Conservation (phyloP, 2,888 invertebrate genomes). For the Diploptera punctata region DNA sequence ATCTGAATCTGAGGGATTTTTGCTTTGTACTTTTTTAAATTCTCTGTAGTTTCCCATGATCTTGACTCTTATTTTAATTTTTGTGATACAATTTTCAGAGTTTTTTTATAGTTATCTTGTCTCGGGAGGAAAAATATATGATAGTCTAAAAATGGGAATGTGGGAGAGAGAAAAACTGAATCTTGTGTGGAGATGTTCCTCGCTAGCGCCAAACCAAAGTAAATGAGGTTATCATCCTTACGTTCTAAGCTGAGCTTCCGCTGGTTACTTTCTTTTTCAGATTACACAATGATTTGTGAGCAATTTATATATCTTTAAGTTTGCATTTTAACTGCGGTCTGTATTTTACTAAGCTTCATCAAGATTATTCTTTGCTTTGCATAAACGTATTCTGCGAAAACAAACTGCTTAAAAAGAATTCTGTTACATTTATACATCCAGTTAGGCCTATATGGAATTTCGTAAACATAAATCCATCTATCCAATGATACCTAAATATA, state of each 20-base stretch:
- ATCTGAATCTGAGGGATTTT: too few species aligned
- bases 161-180: background rate
- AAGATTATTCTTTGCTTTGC: too few species aligned
- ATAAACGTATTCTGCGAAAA: too few species aligned
- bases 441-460: too few species aligned
- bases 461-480: too few species aligned
- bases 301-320: slow-evolving; percentile 29
- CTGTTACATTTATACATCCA: too few species aligned
- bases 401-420: too few species aligned
- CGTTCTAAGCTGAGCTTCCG: background rate
- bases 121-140: slow-evolving; percentile 16
- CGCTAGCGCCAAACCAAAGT: background rate
- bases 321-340: slow-evolving; percentile 8
- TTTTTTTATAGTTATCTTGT: slow-evolving; percentile 16
- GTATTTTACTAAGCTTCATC: too few species aligned
- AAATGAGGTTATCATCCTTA: slow-evolving; percentile 21
- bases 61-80: slow-evolving; percentile 21
- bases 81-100: slow-evolving; percentile 9
- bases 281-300: slow-evolving; percentile 25
- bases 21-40: too few species aligned
- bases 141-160: slow-evolving; percentile 17
- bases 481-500: too few species aligned
- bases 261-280: slow-evolving; percentile 20
- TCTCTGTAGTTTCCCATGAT: too few species aligned
- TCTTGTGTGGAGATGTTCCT: background rate